phyloP scores from a whole-genome alignment of 2,888 invertebrate species.

The Nineta flava region DNA sequence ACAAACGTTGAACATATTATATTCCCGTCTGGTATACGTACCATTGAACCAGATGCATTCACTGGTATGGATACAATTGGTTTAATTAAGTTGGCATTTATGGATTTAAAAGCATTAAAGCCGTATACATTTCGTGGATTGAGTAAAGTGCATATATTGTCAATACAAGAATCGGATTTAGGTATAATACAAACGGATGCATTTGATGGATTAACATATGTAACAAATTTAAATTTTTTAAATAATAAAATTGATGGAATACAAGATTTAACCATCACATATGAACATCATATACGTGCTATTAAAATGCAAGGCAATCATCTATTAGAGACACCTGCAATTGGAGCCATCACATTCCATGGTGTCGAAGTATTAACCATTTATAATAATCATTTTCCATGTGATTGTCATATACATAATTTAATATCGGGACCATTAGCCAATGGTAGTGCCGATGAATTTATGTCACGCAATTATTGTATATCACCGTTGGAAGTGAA shows the following conservation, averaged over 20 bases:
- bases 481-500: conserved; percentile 74
- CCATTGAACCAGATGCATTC: conserved; percentile 66
- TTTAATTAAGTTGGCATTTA: conserved; percentile 62
- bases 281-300: conserved; percentile 52
- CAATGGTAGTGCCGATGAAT: conserved; percentile 46
- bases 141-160: conserved; percentile 54
- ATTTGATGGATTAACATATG: conserved; percentile 57
- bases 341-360: conserved; percentile 49
- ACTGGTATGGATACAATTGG: conserved; percentile 70
- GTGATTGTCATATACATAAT: conserved; percentile 70
- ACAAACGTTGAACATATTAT: conserved; percentile 70
- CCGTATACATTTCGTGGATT: conserved; percentile 63
- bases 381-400: conserved; percentile 68
- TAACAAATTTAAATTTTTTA: conserved; percentile 56
- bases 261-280: conserved; percentile 54
- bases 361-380: conserved; percentile 58
- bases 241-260: conserved; percentile 77
- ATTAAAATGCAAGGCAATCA: conserved; percentile 71
- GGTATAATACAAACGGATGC: conserved; percentile 58
- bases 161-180: conserved; percentile 69
- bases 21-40: conserved; percentile 62
- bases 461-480: conserved; percentile 63
- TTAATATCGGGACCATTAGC: conserved; percentile 61
- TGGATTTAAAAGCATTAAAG: conserved; percentile 59
- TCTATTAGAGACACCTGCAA: conserved; percentile 56